Conservation (phyloP, 2,888 invertebrate species). For the Drosophila rellima region DNA sequence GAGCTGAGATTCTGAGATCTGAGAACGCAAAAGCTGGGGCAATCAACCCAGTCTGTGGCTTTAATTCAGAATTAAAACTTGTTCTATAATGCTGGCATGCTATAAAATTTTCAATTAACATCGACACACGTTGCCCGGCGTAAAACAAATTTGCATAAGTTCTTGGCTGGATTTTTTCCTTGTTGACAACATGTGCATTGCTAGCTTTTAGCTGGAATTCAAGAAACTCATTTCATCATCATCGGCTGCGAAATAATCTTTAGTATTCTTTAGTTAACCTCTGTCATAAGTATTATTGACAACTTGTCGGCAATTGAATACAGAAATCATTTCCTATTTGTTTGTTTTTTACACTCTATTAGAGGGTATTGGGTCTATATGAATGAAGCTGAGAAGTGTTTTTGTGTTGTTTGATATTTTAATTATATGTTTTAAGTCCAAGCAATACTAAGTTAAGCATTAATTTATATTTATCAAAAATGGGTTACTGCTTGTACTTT, state of each 20-base stretch:
- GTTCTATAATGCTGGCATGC: conserved; percentile 14
- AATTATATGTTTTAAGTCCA: too few relatives aligned
- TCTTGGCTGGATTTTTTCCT: conserved; percentile 24
- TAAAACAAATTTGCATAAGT: conserved; percentile 42
- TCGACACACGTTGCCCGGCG: conserved; percentile 38
- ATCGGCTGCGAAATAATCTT: neutral
- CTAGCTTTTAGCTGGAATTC: conserved; percentile 21
- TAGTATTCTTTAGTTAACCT: neutral
- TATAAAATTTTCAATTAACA: conserved; percentile 33
- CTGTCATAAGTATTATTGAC: conserved; percentile 1
- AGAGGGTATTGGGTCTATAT: neutral
- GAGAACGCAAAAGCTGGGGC: conserved; percentile 14
- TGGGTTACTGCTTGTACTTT: too few relatives aligned
- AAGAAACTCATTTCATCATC: conserved; percentile 17
- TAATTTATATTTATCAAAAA: too few relatives aligned
- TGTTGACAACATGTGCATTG: conserved; percentile 39
- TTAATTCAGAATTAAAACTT: conserved; percentile 52
- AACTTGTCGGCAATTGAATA: conserved; percentile 7
- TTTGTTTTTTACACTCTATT: neutral
- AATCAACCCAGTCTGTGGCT: conserved; percentile 33
- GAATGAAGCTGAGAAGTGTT: neutral
- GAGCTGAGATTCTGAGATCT: neutral
- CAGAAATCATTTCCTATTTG: conserved; percentile 9
- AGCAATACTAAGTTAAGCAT: too few relatives aligned
- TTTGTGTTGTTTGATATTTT: too few relatives aligned